A percentile compares a stretch with the other conserved stretches of the same genome.
phyloP scores from a whole-genome alignment of 2,888 invertebrate genomes.

The Caenorhabditis auriculariae region DNA sequence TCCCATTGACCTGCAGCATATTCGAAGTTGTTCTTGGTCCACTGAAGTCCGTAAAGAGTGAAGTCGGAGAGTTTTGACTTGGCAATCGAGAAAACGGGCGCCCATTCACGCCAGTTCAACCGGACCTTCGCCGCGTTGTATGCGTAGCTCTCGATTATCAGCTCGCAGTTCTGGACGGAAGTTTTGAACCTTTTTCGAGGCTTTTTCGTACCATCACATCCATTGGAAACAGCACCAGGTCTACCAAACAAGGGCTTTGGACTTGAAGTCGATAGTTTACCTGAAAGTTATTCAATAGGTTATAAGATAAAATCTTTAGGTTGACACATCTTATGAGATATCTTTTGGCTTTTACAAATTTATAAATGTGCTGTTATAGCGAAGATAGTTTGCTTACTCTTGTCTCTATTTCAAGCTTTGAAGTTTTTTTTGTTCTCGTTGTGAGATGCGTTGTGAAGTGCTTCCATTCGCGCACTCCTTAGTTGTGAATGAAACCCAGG shows the following conservation, averaged over 20 bases:
- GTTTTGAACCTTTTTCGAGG: neutral
- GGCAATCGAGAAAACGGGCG: constrained; percentile 57
- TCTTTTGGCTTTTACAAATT: too few relatives aligned
- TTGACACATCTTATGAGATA: too few relatives aligned
- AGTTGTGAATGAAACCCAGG: too few relatives aligned
- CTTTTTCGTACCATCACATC: constrained; percentile 51
- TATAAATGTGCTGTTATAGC: too few relatives aligned
- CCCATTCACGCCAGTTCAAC: constrained; percentile 57
- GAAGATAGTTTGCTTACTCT: too few relatives aligned
- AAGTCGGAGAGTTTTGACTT: constrained; percentile 58
- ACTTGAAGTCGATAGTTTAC: constrained; percentile 57
- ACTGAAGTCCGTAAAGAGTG: constrained; percentile 50
- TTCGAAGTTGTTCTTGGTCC: constrained; percentile 57
- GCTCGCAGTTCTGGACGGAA: constrained; percentile 40
- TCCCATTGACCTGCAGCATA: constrained; percentile 62
- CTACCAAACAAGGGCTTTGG: constrained; percentile 52
- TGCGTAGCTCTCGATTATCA: constrained; percentile 59
- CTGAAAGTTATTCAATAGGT: constrained; percentile 25
- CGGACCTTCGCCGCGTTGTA: constrained; percentile 59
- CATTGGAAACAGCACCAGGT: constrained; percentile 56
- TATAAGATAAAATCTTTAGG: too few relatives aligned
- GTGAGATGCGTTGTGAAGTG: too few relatives aligned
- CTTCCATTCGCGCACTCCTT: too few relatives aligned
- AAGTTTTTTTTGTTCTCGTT: too few relatives aligned
- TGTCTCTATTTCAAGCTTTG: too few relatives aligned